These are phyloP conservation scores for Drosophila subobscura DNA, from an alignment of 1,140 invertebrate species.

Conservation along the genomic window DNA sequence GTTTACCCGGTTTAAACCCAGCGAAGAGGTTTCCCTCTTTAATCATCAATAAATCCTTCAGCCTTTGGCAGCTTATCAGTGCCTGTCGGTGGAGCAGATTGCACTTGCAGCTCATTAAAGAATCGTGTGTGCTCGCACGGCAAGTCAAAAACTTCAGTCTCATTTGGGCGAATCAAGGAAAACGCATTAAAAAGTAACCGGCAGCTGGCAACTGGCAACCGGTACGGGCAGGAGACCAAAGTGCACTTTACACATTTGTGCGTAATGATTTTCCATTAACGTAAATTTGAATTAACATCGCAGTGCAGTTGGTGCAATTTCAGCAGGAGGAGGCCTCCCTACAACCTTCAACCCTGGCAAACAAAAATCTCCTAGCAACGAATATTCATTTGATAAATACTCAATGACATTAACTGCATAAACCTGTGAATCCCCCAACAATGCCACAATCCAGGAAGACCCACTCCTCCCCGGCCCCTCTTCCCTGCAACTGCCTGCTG, in stretches of 20 bases:
- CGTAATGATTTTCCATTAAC: constrained; percentile 83
- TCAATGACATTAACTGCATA: constrained; percentile 67
- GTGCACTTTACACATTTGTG: constrained; percentile 81
- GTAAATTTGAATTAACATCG: constrained; percentile 81
- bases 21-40: neutral
- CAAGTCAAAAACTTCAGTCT: constrained; percentile 35
- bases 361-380: constrained; percentile 18
- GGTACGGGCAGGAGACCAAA: constrained; percentile 47
- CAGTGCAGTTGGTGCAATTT: constrained; percentile 58
- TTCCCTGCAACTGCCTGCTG: constrained; percentile 48
- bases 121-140: constrained; percentile 3
- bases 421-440: constrained; percentile 23
- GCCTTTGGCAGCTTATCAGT: constrained; percentile 37
- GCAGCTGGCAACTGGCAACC: constrained; percentile 24
- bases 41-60: constrained; percentile 25
- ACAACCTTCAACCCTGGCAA: constrained; percentile 5
- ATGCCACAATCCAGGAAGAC: constrained; percentile 24
- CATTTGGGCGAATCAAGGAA: constrained; percentile 48
- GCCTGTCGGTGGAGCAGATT: constrained; percentile 26
- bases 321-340: constrained; percentile 48
- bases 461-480: neutral
- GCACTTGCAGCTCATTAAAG: constrained; percentile 73
- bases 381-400: constrained; percentile 73
- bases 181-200: constrained; percentile 70
- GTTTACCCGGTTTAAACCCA: neutral